Evolutionary conservation across 2,888 invertebrate species (phyloP).

Genomic region (Syrista parreyssii): DNA sequence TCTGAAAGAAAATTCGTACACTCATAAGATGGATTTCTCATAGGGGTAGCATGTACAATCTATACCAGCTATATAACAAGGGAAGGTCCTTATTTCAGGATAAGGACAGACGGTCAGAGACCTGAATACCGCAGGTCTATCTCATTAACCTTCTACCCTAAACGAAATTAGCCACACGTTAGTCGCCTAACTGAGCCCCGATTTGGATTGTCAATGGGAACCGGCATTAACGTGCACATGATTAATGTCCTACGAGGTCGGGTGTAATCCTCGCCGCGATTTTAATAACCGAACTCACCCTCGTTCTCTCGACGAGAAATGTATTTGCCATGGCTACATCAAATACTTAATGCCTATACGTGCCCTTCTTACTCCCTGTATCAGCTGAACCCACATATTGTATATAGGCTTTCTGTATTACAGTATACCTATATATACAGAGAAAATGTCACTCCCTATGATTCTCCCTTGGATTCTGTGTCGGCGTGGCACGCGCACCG

Average conservation of each 20-base stretch:
- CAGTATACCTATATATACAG: neutral
- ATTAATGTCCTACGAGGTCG: constrained; percentile 44
- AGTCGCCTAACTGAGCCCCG: constrained; percentile 10
- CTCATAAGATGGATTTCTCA: neutral
- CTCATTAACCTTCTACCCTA: neutral
- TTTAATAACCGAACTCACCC: constrained; percentile 43
- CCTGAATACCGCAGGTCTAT: neutral
- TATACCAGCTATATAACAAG: neutral
- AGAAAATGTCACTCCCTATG: neutral
- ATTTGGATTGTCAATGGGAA: constrained; percentile 12
- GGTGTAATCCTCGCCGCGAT: constrained; percentile 38
- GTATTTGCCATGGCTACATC: constrained; percentile 21
- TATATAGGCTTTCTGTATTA: neutral
- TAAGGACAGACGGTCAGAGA: neutral
- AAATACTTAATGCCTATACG: constrained; percentile 18
- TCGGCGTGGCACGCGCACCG: constrained; percentile 24
- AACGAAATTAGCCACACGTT: constrained; percentile 44
- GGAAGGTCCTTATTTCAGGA: neutral
- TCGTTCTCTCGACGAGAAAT: constrained; percentile 13
- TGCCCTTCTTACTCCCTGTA: neutral
- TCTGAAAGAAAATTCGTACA: neutral
- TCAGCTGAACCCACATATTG: neutral
- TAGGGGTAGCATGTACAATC: neutral
- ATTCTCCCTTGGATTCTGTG: neutral
- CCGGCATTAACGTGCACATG: constrained; percentile 31